Conservation (phyloP, 2,888 invertebrate genomes). For the Cabera pusaria region DNA sequence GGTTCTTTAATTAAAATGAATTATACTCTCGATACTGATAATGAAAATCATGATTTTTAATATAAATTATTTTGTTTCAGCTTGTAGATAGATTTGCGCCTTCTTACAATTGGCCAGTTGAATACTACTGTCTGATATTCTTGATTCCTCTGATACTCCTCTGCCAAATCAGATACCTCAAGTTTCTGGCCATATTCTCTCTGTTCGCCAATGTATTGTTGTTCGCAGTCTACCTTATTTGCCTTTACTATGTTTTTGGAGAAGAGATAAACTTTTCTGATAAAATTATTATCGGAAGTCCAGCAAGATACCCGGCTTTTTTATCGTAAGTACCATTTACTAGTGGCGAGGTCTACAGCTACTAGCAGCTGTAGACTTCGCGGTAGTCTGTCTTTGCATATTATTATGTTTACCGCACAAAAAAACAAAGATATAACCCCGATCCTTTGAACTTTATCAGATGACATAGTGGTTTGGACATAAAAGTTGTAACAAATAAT, state of each 20-base stretch:
- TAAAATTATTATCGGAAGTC: slow-evolving; percentile 79
- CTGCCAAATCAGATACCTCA: slow-evolving; percentile 87
- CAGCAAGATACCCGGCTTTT: slow-evolving; percentile 90
- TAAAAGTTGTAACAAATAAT: too few species aligned
- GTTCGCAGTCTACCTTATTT: slow-evolving; percentile 90
- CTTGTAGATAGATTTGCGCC: slow-evolving; percentile 65
- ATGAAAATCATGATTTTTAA: too few species aligned
- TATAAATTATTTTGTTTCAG: slow-evolving; percentile 67
- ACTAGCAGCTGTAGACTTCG: too few species aligned
- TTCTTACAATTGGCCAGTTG: slow-evolving; percentile 53
- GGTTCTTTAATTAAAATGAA: too few species aligned
- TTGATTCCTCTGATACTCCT: slow-evolving; percentile 62
- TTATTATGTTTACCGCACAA: too few species aligned
- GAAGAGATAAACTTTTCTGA: slow-evolving; percentile 66
- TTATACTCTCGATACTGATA: too few species aligned
- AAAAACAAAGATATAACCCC: too few species aligned
- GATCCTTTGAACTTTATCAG: too few species aligned
- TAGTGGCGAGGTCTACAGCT: too few species aligned
- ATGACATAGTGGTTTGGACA: too few species aligned
- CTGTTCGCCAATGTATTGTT: slow-evolving; percentile 93
- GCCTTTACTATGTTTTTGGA: slow-evolving; percentile 92
- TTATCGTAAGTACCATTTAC: slow-evolving; percentile 87
- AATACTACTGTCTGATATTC: slow-evolving; percentile 70
- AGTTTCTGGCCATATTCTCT: slow-evolving; percentile 94
- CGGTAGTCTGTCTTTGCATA: too few species aligned